phyloP scores from a whole-genome alignment of 2,113 vertebrate species.

The Gambusia affinis region DNA sequence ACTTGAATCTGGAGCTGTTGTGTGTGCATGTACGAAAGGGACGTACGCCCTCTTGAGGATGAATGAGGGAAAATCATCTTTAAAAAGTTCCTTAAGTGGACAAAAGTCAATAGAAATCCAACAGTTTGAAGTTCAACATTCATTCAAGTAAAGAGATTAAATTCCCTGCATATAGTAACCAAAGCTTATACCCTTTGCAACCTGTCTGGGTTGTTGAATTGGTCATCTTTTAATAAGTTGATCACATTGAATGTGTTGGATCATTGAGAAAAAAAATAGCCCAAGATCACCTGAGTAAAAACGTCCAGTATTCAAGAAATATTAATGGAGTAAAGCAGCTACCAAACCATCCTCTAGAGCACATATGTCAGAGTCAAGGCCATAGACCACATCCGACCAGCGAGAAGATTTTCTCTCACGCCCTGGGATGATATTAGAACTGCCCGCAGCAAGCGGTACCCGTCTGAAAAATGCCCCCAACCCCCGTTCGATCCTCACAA shows the following conservation, averaged over 20 bases:
- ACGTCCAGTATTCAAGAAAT: background rate
- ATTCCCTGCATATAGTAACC: too few species aligned
- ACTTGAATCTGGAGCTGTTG: background rate
- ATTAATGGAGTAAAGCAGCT: background rate
- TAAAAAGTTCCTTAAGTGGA: background rate
- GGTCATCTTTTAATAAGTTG: background rate
- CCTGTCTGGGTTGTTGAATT: background rate
- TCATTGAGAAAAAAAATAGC: background rate
- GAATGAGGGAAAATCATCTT: background rate
- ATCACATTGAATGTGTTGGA: background rate
- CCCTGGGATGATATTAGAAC: too few species aligned
- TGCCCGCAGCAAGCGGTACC: too few species aligned
- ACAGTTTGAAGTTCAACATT: background rate
- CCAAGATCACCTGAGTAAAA: background rate
- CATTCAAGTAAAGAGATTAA: too few species aligned
- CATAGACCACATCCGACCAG: too few species aligned
- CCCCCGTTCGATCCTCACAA: too few species aligned
- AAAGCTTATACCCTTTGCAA: background rate
- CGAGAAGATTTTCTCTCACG: too few species aligned
- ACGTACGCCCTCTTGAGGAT: conserved; percentile 31
- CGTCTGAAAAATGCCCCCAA: too few species aligned
- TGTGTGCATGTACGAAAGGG: background rate
- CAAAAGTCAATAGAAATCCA: background rate
- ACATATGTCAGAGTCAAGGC: too few species aligned
- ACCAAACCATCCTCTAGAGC: too few species aligned